phyloP scores from a whole-genome alignment of 2,113 vertebrate genomes.

The Lophotis ruficrista region DNA sequence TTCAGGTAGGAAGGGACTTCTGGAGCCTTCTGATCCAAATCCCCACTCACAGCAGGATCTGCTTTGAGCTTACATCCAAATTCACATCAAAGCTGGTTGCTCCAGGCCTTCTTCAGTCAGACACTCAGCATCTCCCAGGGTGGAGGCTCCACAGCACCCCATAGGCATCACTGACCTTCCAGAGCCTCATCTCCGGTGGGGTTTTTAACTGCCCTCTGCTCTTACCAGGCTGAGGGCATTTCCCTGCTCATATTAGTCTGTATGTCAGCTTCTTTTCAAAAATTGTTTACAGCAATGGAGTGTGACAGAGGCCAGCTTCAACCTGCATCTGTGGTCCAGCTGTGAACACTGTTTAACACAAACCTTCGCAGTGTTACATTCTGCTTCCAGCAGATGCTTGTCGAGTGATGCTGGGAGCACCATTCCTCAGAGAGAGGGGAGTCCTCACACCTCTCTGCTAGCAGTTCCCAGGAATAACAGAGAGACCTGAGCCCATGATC shows the following conservation, averaged over 20 bases:
- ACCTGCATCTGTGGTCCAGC: neutral
- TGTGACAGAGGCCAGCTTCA: neutral
- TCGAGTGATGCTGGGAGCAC: neutral
- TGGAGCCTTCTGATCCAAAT: neutral
- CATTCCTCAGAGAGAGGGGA: neutral
- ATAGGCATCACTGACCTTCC: neutral
- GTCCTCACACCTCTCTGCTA: neutral
- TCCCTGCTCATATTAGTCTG: neutral
- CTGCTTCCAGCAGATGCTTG: neutral
- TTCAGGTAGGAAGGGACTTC: neutral
- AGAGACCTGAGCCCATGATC: neutral
- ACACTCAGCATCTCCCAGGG: too few species aligned
- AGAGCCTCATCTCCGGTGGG: neutral
- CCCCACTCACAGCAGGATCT: neutral
- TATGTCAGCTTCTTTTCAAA: neutral
- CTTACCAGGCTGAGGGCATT: neutral
- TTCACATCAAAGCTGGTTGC: neutral
- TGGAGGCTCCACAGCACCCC: neutral
- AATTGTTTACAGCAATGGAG: neutral
- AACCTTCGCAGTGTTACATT: neutral
- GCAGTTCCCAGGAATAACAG: neutral
- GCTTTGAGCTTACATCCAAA: neutral
- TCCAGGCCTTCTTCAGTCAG: neutral
- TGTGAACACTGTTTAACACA: neutral
- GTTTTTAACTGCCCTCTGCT: neutral